phyloP scores from a whole-genome alignment of 1,140 invertebrate species.

The Chymomyza costata region DNA sequence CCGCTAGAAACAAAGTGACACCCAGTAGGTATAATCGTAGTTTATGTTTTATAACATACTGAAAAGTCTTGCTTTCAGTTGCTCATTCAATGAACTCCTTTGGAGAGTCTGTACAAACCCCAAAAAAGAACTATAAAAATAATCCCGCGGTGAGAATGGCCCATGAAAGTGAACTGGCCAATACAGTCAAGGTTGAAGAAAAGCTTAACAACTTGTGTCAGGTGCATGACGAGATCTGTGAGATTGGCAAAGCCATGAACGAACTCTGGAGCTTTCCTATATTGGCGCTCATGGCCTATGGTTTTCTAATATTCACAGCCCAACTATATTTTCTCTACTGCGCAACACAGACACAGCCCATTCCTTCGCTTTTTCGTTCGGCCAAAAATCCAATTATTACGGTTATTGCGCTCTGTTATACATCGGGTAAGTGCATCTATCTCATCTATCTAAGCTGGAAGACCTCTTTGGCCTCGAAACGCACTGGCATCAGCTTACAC shows the following conservation, averaged over 20 bases:
- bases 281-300: conserved; percentile 71
- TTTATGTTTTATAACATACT: background rate
- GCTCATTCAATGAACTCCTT: conserved; percentile 59
- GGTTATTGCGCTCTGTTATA: conserved; percentile 56
- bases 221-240: conserved; percentile 73
- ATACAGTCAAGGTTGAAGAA: conserved; percentile 64
- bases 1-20: conserved; percentile 49
- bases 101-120: conserved; percentile 36
- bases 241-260: conserved; percentile 70
- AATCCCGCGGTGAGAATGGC: conserved; percentile 39
- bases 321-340: conserved; percentile 74
- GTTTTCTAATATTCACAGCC: conserved; percentile 71
- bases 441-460: conserved; percentile 74
- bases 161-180: conserved; percentile 58
- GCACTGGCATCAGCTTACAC: conserved; percentile 69
- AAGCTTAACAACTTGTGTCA: conserved; percentile 73
- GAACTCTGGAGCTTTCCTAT: conserved; percentile 74
- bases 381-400: conserved; percentile 68
- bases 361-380: conserved; percentile 67
- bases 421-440: conserved; percentile 71
- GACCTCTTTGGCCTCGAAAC: conserved; percentile 68
- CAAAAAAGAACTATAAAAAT: conserved; percentile 11
- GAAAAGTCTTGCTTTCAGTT: conserved; percentile 15
- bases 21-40: conserved; percentile 37
- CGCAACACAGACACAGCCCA: conserved; percentile 53